Base-by-base conservation (phyloP, 1,140 invertebrate species). In the Berghia stephanieae region DNA sequence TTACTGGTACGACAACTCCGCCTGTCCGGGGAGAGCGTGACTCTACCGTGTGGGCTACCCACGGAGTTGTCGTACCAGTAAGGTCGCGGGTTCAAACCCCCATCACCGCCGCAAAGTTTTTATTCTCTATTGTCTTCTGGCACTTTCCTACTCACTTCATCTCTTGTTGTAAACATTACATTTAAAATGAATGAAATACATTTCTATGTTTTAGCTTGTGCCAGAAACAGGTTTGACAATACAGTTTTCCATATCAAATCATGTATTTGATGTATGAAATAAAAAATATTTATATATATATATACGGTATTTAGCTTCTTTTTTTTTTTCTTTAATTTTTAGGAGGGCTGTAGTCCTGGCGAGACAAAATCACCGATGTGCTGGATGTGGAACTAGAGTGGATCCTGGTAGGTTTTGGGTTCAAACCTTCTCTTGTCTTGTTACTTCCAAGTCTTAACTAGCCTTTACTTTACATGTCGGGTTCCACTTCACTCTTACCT, bases 331-430 rank as follows among this genome's bases (percentile, higher is more conserved):
- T 78, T 90, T n/a, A n/a, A n/a, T n/a, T n/a, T 91, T 71, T 84
- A 95, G 94, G 75, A 90, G 93, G 46, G 91, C 91, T 75, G 89
- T 89, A 55, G 78, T 94, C 27, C 92, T 96, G 88, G 90, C 90
- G n/a, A 93, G 93, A 81, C 96, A 97, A 86, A 94, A 94, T 83
- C 94, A 93, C 81, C 90, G 94, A 38, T 97, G 95, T 90, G 94
- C 95, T 69, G 95, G 95, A 16, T 96, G 95, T 91, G 94, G 95
- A 0, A 94, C 94, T 90, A 93, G 92, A 82, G 94, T 96, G 13
- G 92, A 93, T 2, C 87, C 85, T 87, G 87, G 89, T 90, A 75
- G 78, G 74, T 52, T n/a, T n/a, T n/a, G n/a, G n/a, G n/a, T n/a
- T n/a, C 46, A 49, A n/a, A 27, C 18, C n/a, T 77, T 78, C 21